These are phyloP conservation scores for Ursus arctos DNA, from an alignment of 2,113 vertebrate species.

Conservation along the genomic window DNA sequence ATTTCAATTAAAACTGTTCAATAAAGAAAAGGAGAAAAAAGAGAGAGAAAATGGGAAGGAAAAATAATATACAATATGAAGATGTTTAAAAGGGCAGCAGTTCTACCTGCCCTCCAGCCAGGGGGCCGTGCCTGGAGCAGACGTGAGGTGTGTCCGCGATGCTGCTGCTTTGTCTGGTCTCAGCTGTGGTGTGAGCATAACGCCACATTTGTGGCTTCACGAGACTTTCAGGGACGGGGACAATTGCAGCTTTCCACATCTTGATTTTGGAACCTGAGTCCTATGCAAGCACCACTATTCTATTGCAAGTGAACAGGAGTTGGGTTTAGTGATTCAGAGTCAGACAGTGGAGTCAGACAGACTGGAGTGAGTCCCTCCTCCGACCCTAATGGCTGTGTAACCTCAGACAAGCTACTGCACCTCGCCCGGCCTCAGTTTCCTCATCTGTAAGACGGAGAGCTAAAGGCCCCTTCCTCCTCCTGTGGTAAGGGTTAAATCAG, in stretches of 20 bases:
- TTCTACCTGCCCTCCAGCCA: not conserved
- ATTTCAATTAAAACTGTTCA: constrained; percentile 14
- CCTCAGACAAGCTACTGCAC: not conserved
- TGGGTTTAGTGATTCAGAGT: not conserved
- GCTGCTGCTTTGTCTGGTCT: not conserved
- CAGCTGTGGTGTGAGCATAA: not conserved
- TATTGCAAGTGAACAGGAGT: not conserved
- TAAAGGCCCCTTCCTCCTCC: not conserved
- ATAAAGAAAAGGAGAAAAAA: not conserved
- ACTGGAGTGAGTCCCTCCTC: not conserved
- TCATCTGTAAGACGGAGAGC: not conserved
- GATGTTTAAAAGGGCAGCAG: not conserved
- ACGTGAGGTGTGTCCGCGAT: not conserved
- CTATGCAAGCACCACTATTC: not conserved
- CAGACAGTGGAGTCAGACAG: not conserved
- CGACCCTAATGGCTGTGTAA: not conserved
- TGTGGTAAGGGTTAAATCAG: not conserved
- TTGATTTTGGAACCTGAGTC: not conserved
- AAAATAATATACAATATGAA: not conserved
- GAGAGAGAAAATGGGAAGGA: not conserved
- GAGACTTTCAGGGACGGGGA: not conserved
- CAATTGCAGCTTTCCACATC: not conserved
- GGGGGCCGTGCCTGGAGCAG: not conserved
- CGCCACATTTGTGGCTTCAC: not conserved
- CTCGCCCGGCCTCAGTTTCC: not conserved